Evolutionary conservation across 2,797 vertebrate genomes (phyloP).

Genomic region (Muscicapa striata): DNA sequence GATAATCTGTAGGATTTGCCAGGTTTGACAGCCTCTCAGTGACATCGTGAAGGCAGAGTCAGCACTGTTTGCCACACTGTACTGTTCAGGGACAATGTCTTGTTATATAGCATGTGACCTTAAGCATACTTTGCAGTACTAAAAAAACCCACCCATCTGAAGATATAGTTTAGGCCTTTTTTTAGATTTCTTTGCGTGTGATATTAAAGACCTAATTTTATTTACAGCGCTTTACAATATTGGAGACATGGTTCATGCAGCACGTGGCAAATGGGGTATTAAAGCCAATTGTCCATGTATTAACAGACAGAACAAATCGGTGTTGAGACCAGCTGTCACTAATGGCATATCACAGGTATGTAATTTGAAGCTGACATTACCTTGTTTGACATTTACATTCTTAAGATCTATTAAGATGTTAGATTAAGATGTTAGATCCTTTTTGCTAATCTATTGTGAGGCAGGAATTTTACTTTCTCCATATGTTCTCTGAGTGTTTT

Average conservation of each 20-base stretch:
- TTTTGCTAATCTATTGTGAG: not conserved
- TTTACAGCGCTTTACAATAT: conserved; percentile 95
- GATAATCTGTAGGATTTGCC: not conserved
- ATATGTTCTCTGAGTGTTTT: not conserved
- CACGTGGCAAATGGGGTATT: conserved; percentile 98
- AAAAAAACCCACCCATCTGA: not conserved
- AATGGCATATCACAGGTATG: conserved; percentile 97
- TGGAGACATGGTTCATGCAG: conserved; percentile 98
- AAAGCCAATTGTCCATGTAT: conserved; percentile 99
- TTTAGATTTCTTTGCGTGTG: not conserved
- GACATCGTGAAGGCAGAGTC: fast-evolving
- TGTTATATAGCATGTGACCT: not conserved
- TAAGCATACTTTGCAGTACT: not conserved
- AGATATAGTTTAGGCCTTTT: not conserved
- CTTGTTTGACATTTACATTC: not conserved
- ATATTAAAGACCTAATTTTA: not conserved
- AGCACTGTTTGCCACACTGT: not conserved
- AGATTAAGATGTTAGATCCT: not conserved
- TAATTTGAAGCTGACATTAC: not conserved
- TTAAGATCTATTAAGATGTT: not conserved
- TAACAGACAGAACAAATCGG: conserved; percentile 91
- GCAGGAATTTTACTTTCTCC: not conserved
- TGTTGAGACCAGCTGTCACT: conserved; percentile 89
- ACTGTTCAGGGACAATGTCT: not conserved
- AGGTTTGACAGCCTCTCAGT: not conserved